Base-by-base conservation (phyloP, 2,113 vertebrate species). In the Gopherus evgoodei region DNA sequence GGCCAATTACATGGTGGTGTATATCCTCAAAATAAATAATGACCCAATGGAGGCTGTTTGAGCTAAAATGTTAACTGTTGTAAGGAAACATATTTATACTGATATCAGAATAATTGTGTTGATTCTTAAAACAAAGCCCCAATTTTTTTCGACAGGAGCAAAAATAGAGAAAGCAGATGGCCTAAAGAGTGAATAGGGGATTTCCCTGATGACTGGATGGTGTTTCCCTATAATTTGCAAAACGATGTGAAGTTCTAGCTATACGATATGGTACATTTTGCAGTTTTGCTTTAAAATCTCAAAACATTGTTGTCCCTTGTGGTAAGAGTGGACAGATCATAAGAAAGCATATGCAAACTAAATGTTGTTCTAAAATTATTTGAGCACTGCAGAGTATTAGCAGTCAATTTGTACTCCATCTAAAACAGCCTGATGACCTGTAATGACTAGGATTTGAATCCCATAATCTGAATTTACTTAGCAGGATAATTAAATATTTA, bases 401-500 rank as follows among this genome's bases (percentile, higher is more conserved):
- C 62, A 92, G 83, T 92, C 78, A 84, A 69, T 90, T 87, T 84
- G 17, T 88, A 80, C 22, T 86, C 81, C 29, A 62, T 54, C 92
- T 89, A 87, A 93, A 98, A 35, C 35, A 96, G 54, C 83, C 81
- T 72, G n/a, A 87, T 94, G 89, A 95, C 93, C 87, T 93, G 10
- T 90, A 93, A 93, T 93, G 87, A 93, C 1, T 90, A 84, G 47
- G 44, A 95, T 95, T 97, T 97, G 87, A 93, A 93, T 97, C 79
- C 65, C 59, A 69, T 97, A 97, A 97, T 96, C 88, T 97, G 95
- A 97, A 93, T 98, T 97, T 97, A 97, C 91, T 98, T 97, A 97
- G 93, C 87, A 93, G 96, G 94, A 94, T 97, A 97, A 97, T 97
- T 97, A 98, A 98, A 97, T 98, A 98, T 97, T 96, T 97, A 94